Conservation (phyloP, 2,888 invertebrate genomes). For the Apotomis capreana region DNA sequence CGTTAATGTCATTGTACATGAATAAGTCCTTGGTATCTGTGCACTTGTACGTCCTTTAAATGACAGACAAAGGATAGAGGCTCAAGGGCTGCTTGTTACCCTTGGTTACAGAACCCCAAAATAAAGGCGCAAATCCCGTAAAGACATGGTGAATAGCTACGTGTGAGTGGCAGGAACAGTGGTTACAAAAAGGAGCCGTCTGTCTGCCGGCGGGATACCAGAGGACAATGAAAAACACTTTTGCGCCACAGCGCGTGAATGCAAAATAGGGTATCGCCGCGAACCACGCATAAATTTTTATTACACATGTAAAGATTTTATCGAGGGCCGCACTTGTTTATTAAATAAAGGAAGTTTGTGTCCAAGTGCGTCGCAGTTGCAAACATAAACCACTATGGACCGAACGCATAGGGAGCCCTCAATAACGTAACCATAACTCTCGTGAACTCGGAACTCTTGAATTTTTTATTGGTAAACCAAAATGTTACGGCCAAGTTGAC, state of each 20-base stretch:
- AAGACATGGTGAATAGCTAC: conserved; percentile 44
- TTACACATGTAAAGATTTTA: conserved; percentile 58
- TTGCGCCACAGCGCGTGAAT: conserved; percentile 65
- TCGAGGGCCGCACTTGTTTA: conserved; percentile 58
- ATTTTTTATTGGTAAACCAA: conserved; percentile 30
- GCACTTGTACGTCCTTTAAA: no score
- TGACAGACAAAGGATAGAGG: no score
- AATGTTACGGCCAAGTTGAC: conserved; percentile 6
- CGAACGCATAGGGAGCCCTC: conserved; percentile 29
- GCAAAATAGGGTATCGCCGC: conserved; percentile 61
- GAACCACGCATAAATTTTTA: conserved; percentile 56
- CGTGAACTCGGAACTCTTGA: conserved; percentile 18
- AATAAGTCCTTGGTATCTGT: no score
- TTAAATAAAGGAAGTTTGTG: conserved; percentile 60
- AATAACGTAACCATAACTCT: conserved; percentile 34
- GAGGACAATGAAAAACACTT: conserved; percentile 78
- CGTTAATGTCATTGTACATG: no score
- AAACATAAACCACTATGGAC: conserved; percentile 43
- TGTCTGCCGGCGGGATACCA: conserved; percentile 61
- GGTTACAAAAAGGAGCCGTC: conserved; percentile 65
- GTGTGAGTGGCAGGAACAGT: conserved; percentile 49
- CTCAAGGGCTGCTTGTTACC: no score
- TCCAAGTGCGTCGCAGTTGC: conserved; percentile 48
- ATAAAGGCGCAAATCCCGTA: conserved; percentile 49
- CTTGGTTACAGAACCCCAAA: not conserved